Evolutionary conservation across 2,888 invertebrate genomes (phyloP).

Genomic region (Rugalucina vietnamica): DNA sequence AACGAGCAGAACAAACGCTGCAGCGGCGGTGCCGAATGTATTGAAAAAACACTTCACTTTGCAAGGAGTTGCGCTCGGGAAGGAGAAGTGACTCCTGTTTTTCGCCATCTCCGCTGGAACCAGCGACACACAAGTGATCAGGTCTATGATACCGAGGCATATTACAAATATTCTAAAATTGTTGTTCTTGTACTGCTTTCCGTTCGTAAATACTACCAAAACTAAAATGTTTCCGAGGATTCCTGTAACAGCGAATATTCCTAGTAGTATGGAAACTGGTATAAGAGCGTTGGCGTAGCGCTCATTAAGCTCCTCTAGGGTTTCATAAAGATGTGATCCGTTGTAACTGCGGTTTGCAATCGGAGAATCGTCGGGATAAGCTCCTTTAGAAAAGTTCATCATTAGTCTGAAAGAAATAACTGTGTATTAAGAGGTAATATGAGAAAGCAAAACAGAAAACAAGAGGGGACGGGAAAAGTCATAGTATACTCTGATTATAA

Average conservation of each 20-base stretch:
- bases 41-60: slow-evolving; percentile 59
- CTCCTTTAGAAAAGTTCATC: too few relatives aligned
- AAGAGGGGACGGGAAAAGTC: too few relatives aligned
- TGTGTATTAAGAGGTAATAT: too few relatives aligned
- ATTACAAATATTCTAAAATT: slow-evolving; percentile 57
- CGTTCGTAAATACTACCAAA: slow-evolving; percentile 37
- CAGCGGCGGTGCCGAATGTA: slow-evolving; percentile 32
- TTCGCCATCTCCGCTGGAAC: slow-evolving; percentile 57
- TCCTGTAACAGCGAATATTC: slow-evolving; percentile 39
- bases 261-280: slow-evolving; percentile 43
- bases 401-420: too few relatives aligned
- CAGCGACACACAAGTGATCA: slow-evolving; percentile 43
- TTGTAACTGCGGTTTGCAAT: too few relatives aligned
- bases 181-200: slow-evolving; percentile 45
- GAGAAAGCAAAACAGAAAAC: too few relatives aligned
- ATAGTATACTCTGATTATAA: too few relatives aligned
- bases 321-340: too few relatives aligned
- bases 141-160: slow-evolving; percentile 42
- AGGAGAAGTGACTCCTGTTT: slow-evolving; percentile 37
- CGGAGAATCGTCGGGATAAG: too few relatives aligned
- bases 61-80: slow-evolving; percentile 32
- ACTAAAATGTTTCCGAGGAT: slow-evolving; percentile 53
- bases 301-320: slow-evolving; percentile 34
- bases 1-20: slow-evolving; percentile 41
- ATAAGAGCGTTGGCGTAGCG: slow-evolving; percentile 42